These are phyloP conservation scores for Ephestia elutella DNA, from an alignment of 1,140 invertebrate species.

Conservation along the genomic window DNA sequence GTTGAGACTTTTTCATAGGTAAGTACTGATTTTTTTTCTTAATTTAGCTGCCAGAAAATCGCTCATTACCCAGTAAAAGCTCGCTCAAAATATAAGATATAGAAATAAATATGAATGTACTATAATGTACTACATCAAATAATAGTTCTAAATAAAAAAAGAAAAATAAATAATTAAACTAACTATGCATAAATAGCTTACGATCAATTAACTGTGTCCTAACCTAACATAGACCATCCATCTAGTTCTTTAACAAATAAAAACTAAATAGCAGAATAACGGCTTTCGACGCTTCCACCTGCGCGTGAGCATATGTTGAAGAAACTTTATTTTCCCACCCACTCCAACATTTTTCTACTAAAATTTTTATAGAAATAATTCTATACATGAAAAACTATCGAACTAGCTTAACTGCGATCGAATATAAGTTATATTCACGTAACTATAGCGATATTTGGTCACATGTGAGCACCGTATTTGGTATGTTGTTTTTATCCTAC, in stretches of 20 bases:
- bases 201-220: background rate
- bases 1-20: no score
- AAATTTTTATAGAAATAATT: background rate
- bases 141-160: background rate
- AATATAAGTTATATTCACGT: background rate
- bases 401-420: background rate
- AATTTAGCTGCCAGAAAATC: no score
- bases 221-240: background rate
- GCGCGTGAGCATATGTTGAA: background rate
- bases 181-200: background rate
- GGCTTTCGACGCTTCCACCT: background rate
- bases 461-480: conserved; percentile 61
- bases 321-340: background rate
- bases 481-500: conserved; percentile 48
- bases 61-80: no score
- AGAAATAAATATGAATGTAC: no score
- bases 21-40: no score
- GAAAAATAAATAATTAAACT: background rate
- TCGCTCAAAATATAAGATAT: no score
- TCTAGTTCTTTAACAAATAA: background rate
- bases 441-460: conserved; percentile 51
- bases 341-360: background rate
- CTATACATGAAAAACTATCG: background rate
- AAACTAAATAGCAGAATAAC: background rate
- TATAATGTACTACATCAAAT: no score